phyloP scores from a whole-genome alignment of 2,888 invertebrate genomes.

The Nomada ferruginata region DNA sequence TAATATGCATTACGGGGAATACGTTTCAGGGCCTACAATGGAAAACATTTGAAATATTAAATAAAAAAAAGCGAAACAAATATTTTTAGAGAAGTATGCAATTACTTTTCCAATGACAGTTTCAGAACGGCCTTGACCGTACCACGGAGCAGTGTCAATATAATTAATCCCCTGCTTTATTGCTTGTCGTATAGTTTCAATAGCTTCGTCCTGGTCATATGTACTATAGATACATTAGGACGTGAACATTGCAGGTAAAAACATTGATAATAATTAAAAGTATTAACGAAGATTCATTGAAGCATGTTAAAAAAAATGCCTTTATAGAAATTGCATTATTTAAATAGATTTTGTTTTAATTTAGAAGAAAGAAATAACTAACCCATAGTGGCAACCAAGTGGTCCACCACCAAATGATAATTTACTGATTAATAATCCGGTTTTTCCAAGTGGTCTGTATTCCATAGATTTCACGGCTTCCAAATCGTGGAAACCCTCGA shows the following conservation, averaged over 20 bases:
- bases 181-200: constrained; percentile 89
- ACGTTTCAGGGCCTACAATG: constrained; percentile 88
- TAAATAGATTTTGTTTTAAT: too few relatives aligned
- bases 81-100: background rate
- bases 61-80: background rate
- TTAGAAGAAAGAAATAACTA: constrained; percentile 72
- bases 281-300: too few relatives aligned
- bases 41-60: constrained; percentile 1
- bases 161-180: constrained; percentile 94
- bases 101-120: constrained; percentile 91
- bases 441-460: constrained; percentile 90
- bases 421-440: constrained; percentile 89
- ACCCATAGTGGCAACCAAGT: constrained; percentile 91
- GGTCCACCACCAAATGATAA: constrained; percentile 91
- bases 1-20: constrained; percentile 94
- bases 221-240: constrained; percentile 83
- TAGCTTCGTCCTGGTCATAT: constrained; percentile 88
- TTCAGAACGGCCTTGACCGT: constrained; percentile 95
- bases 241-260: background rate
- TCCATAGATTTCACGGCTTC: constrained; percentile 88
- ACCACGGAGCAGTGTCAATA: constrained; percentile 96
- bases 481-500: constrained; percentile 88
- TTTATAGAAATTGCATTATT: too few relatives aligned
- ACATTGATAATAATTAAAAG: too few relatives aligned
- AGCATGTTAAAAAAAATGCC: too few relatives aligned